These are phyloP conservation scores for Cheiracanthium punctorium DNA, from an alignment of 2,888 invertebrate genomes.

Conservation along the genomic window DNA sequence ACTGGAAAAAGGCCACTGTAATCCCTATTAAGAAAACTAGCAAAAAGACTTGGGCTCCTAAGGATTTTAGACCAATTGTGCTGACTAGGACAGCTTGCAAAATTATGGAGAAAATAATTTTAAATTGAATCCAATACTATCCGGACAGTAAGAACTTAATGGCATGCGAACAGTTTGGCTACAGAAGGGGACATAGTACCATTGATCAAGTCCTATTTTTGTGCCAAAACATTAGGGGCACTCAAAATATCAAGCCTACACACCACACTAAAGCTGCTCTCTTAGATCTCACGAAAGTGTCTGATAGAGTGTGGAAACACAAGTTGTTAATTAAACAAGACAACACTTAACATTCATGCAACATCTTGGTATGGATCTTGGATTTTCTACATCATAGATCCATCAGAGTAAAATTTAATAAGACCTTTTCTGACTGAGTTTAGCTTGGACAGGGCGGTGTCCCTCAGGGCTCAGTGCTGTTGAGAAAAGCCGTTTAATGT, in stretches of 20 bases:
- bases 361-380: slow-evolving; percentile 8
- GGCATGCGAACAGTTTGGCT: background rate
- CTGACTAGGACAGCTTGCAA: background rate
- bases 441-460: background rate
- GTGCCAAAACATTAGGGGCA: slow-evolving; percentile 6
- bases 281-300: slow-evolving; percentile 18
- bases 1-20: background rate
- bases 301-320: slow-evolving; percentile 1
- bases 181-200: background rate
- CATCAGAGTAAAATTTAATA: slow-evolving; percentile 23
- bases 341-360: background rate
- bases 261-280: background rate
- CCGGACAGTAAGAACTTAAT: background rate
- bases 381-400: background rate
- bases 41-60: background rate
- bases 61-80: too few species aligned
- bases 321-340: slow-evolving; percentile 5
- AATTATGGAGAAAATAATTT: slow-evolving; percentile 32
- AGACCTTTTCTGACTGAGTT: background rate
- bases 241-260: background rate
- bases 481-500: too few species aligned
- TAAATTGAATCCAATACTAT: background rate
- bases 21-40: background rate
- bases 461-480: background rate
- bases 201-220: slow-evolving; percentile 11